Percentiles rank a stretch among this genome's conserved stretches.
phyloP scores from a whole-genome alignment of 1,140 invertebrate genomes.

The Drosophila subpulchrella region DNA sequence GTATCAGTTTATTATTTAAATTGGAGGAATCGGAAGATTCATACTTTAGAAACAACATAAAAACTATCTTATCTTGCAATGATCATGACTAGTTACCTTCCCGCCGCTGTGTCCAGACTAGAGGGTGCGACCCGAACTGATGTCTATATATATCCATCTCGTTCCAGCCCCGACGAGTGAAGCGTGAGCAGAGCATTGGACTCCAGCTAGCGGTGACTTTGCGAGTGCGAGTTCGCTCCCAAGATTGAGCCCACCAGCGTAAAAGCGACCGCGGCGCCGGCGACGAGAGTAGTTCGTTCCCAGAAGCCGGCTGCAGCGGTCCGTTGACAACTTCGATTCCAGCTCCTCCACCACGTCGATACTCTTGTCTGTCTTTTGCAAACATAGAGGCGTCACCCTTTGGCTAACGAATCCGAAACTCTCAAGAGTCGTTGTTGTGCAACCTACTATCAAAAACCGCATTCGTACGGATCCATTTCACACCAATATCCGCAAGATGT shows the following conservation, averaged over 20 bases:
- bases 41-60: too few relatives aligned
- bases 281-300: conserved; percentile 41
- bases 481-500: conserved; percentile 75
- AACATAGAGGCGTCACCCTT: conserved; percentile 33
- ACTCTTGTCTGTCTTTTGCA: conserved; percentile 23
- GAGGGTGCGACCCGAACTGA: background rate
- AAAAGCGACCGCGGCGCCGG: conserved; percentile 20
- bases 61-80: too few relatives aligned
- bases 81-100: background rate
- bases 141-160: conserved; percentile 10
- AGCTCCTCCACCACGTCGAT: conserved; percentile 29
- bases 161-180: background rate
- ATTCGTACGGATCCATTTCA: background rate
- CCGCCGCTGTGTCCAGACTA: background rate
- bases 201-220: conserved; percentile 1
- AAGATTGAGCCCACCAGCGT: conserved; percentile 39
- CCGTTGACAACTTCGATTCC: conserved; percentile 10
- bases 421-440: background rate
- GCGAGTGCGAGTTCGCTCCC: conserved; percentile 9
- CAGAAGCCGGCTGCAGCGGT: conserved; percentile 55
- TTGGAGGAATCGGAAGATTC: too few relatives aligned
- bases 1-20: too few relatives aligned
- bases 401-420: conserved; percentile 42
- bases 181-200: conserved; percentile 5
- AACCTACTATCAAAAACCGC: background rate